Base-by-base conservation (phyloP, 2,797 vertebrate genomes). In the Lemur catta region DNA sequence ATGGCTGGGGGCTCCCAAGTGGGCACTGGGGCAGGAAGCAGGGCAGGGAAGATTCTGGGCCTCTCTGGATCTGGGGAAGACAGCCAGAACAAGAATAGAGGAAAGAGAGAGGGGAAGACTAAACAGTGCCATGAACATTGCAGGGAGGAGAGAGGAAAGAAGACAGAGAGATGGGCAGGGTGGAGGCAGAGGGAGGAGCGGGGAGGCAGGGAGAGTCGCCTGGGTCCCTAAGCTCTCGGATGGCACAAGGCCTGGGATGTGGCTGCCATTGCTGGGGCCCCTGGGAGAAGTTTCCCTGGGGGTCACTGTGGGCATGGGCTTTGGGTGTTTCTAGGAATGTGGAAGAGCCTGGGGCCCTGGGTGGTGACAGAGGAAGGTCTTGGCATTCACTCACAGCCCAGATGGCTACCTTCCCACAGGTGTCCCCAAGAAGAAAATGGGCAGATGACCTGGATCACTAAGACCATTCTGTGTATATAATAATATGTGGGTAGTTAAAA, bases 131-230 rank as follows among this genome's bases (percentile, higher is more conserved):
- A 14, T 0, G 4, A 74, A 78, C 17, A 7, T 0, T 15, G 59
- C 12, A 43, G n/a, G 71, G 13, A 61, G 35, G 24, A 46, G 46
- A 65, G 72, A 78, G 55, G n/a, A 46, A 38, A 52, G 65, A 41
- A 71, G 48, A 26, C 18, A 8, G 74, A 59, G 57, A 41, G 1
- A 17, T 0, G 35, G 20, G 17, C 2, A 0, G 2, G 9, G 48
- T 0, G 10, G 35, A 10, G 26, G 22, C 33, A 43, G 33, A 46
- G 24, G 28, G 12, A 48, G 65, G 43, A 43, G 12, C 38, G 11
- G 24, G 7, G 12, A 1, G 61, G 63, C 11, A 6, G n/a, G 33
- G 69, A 2, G 2, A 1, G 1, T 6, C 0, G 0, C n/a, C 3
- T 1, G 0, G 85, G 12, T 33, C 43, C 7, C 55, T 14, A 41